Percentiles rank a stretch among this genome's conserved stretches.
Evolutionary conservation across 2,113 vertebrate genomes (phyloP).

Genomic region (Bubo scandiacus): DNA sequence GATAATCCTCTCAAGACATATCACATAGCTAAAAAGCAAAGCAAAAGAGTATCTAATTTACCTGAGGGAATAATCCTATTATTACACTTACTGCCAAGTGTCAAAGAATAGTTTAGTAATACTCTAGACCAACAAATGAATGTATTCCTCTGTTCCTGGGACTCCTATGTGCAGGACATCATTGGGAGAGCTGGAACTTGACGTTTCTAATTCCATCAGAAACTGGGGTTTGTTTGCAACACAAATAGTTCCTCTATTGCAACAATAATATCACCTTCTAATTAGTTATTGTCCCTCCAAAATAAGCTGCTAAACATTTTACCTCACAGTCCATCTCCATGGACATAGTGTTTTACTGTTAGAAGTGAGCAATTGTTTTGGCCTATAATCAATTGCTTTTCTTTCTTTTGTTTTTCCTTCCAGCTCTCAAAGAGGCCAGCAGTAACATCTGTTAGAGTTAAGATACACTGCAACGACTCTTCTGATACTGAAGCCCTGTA

Average conservation of each 20-base stretch:
- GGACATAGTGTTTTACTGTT: not conserved
- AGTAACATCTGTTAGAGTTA: conserved; percentile 39
- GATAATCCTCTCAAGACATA: not conserved
- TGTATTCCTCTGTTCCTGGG: not conserved
- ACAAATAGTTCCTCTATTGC: not conserved
- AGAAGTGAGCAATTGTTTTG: not conserved
- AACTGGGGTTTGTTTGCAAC: not conserved
- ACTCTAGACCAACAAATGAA: not conserved
- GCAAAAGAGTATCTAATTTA: not conserved
- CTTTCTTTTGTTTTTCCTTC: not conserved
- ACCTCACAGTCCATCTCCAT: not conserved
- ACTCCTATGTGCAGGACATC: not conserved
- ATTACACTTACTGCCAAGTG: not conserved
- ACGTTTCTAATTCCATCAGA: not conserved
- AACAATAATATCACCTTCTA: not conserved
- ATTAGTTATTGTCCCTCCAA: not conserved
- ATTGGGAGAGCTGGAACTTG: not conserved
- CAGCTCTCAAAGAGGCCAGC: not conserved
- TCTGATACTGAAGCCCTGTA: not conserved
- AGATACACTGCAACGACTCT: not conserved
- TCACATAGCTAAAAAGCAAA: not conserved
- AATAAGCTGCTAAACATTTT: not conserved
- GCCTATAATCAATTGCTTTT: not conserved
- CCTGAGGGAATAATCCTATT: not conserved
- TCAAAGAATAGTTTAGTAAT: not conserved